These are phyloP conservation scores for Toxotes lorentzi DNA, from an alignment of 2,797 vertebrate species.

Conservation along the genomic window DNA sequence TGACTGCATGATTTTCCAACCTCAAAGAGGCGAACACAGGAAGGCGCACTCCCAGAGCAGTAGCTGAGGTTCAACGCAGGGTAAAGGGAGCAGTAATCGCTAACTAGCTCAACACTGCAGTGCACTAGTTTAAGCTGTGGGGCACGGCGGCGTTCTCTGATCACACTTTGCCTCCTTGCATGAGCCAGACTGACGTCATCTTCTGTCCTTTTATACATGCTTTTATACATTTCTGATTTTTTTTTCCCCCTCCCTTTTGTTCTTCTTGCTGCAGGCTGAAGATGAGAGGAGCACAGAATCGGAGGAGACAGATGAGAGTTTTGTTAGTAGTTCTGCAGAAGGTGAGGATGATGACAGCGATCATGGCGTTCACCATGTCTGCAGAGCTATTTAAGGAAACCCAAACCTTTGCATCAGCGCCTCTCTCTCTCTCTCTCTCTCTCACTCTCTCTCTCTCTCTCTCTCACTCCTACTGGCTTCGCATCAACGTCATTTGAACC, in stretches of 20 bases:
- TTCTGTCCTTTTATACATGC: conserved; percentile 52
- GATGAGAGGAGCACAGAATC: conserved; percentile 13
- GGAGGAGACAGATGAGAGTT: conserved; percentile 6
- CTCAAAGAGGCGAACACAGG: conserved; percentile 84
- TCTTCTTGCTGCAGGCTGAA: conserved; percentile 63
- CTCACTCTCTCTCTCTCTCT: neutral
- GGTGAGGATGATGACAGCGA: conserved; percentile 47
- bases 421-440: conserved; percentile 1
- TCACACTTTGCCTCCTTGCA: conserved; percentile 59
- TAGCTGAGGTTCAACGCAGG: conserved; percentile 83
- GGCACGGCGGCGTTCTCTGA: conserved; percentile 60
- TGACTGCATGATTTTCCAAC: conserved; percentile 84
- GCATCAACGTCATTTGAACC: conserved; percentile 31
- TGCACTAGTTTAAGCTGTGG: conserved; percentile 65
- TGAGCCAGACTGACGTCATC: conserved; percentile 36
- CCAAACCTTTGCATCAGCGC: conserved; percentile 38
- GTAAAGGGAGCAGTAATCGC: conserved; percentile 82
- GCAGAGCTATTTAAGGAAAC: conserved; percentile 62
- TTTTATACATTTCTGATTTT: conserved; percentile 30
- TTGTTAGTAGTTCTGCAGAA: conserved; percentile 37
- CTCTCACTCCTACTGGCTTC: conserved; percentile 36
- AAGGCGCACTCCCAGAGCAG: conserved; percentile 76
- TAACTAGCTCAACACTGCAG: conserved; percentile 72
- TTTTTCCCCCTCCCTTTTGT: conserved; percentile 7
- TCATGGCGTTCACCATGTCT: conserved; percentile 16